A percentile compares a stretch with the other conserved stretches of the same genome.
These are phyloP conservation scores for Crossocerus cetratus DNA, from an alignment of 2,888 invertebrate genomes.

Conservation along the genomic window DNA sequence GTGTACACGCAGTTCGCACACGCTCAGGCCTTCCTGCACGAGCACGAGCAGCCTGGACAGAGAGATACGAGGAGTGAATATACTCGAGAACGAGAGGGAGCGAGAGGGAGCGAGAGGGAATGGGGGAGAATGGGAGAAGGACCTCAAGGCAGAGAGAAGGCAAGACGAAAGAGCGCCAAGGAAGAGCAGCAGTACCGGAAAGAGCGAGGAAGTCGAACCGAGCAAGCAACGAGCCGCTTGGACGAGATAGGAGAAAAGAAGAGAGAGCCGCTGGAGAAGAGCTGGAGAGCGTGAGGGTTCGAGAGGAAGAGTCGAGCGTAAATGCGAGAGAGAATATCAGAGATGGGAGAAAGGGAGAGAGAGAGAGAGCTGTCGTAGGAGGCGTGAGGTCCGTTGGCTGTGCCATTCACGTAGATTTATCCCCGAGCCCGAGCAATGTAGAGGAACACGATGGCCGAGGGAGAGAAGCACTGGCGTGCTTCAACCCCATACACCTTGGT, in stretches of 20 bases:
- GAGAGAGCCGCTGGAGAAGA: background rate
- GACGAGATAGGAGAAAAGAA: background rate
- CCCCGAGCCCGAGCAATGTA: conserved; percentile 35
- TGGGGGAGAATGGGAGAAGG: background rate
- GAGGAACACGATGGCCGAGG: conserved; percentile 39
- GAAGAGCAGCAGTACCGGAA: background rate
- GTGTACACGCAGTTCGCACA: background rate
- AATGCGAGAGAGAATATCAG: conserved; percentile 18
- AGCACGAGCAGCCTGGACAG: background rate
- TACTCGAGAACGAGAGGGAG: background rate
- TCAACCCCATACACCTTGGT: conserved; percentile 8
- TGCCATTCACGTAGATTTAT: conserved; percentile 75
- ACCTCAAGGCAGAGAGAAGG: background rate
- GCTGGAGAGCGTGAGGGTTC: conserved; percentile 29
- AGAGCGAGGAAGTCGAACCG: background rate
- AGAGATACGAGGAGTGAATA: background rate
- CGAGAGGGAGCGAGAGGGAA: background rate
- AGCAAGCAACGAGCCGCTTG: too few relatives aligned
- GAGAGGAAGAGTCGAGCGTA: conserved; percentile 35
- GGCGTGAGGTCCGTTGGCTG: conserved; percentile 72
- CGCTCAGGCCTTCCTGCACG: conserved; percentile 15
- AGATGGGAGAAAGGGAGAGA: conserved; percentile 30
- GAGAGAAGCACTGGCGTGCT: conserved; percentile 20
- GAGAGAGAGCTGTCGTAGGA: conserved; percentile 37
- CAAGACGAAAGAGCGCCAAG: background rate